Conservation (phyloP, 2,113 vertebrate genomes). For the Platysteira castanea region DNA sequence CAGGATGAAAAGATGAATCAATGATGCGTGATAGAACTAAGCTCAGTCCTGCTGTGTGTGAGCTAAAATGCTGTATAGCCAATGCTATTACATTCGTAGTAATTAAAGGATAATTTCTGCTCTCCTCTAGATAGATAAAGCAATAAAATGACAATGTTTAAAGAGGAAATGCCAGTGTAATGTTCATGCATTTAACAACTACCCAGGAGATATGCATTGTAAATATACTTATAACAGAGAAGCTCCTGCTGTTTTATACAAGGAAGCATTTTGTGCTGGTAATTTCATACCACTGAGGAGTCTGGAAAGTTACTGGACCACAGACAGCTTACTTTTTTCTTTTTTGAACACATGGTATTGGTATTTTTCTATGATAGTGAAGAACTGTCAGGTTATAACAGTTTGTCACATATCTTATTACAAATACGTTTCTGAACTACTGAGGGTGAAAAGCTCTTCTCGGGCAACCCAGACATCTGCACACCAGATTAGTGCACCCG, state of each 20-base stretch:
- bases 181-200: slow-evolving; percentile 46
- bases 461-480: neutral
- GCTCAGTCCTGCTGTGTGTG: neutral
- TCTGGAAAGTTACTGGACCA: neutral
- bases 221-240: slow-evolving; percentile 57
- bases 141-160: slow-evolving; percentile 49
- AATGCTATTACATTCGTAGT: slow-evolving; percentile 38
- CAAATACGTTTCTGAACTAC: neutral
- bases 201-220: slow-evolving; percentile 36
- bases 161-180: slow-evolving; percentile 46
- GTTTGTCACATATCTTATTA: neutral
- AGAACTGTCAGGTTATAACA: neutral
- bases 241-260: slow-evolving; percentile 52
- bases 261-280: slow-evolving; percentile 18
- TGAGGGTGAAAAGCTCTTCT: neutral
- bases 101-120: slow-evolving; percentile 62
- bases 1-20: neutral
- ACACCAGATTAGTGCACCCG: neutral
- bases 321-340: neutral
- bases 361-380: neutral
- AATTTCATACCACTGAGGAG: slow-evolving; percentile 39
- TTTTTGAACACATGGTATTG: neutral
- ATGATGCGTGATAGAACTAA: neutral
- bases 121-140: slow-evolving; percentile 41
- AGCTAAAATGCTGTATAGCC: neutral